phyloP scores from a whole-genome alignment of 1,140 invertebrate species.

The Drosophila pseudoananassae region DNA sequence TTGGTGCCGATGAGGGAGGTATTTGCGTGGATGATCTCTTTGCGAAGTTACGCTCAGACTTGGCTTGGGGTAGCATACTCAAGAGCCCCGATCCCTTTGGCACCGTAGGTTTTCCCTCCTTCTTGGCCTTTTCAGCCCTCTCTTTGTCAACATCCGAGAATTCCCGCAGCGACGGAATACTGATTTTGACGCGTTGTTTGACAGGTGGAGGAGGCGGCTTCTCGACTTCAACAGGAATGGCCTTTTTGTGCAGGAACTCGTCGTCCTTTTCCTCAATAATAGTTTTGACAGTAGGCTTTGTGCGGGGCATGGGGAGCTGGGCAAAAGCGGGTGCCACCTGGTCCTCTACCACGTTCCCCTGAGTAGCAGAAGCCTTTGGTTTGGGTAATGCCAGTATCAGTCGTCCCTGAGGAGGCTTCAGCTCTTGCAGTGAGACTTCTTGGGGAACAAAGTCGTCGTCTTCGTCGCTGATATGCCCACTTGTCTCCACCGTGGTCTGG shows the following conservation, averaged over 20 bases:
- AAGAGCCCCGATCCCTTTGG: constrained; percentile 84
- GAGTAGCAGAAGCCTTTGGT: constrained; percentile 46
- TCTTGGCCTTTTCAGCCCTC: constrained; percentile 75
- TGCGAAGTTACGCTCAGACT: constrained; percentile 81
- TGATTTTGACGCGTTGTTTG: constrained; percentile 78
- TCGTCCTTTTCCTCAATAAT: constrained; percentile 85
- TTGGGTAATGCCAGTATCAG: constrained; percentile 53
- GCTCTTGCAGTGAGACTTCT: constrained; percentile 57
- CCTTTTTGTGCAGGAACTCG: constrained; percentile 87
- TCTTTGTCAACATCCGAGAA: constrained; percentile 85
- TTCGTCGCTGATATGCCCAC: constrained; percentile 76
- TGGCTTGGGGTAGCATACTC: constrained; percentile 85
- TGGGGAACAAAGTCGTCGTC: constrained; percentile 71
- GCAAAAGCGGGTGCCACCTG: constrained; percentile 58
- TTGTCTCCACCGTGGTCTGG: background rate
- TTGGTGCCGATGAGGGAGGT: background rate
- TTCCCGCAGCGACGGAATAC: constrained; percentile 83
- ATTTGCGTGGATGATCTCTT: constrained; percentile 34
- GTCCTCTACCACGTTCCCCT: constrained; percentile 23
- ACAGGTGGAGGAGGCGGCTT: constrained; percentile 53
- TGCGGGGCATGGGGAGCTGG: constrained; percentile 65
- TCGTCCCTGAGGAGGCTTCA: constrained; percentile 15
- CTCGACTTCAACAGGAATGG: constrained; percentile 55
- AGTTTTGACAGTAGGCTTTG: background rate
- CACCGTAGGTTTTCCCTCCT: constrained; percentile 52